Base-by-base conservation (phyloP, 2,888 invertebrate genomes). In the Cenopis cana region DNA sequence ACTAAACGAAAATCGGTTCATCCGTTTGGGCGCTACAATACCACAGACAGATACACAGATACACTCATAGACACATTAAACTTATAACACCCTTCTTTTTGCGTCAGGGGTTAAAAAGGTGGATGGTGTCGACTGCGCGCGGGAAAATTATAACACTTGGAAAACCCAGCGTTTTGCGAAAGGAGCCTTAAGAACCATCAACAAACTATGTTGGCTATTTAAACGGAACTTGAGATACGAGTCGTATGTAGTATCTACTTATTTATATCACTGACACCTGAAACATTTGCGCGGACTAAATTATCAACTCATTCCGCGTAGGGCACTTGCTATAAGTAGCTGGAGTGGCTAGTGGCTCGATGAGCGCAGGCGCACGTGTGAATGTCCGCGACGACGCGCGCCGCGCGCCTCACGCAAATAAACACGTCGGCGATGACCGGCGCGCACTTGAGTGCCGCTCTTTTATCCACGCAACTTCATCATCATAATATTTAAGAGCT, bases 331-430 rank as follows among this genome's bases (percentile, higher is more conserved):
- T 61, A 57, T 54, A 56, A 56, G 52, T 56, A 41, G 50, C 52
- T 49, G 61, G 46, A 49, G 68, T 50, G 77, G 79, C 80, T 77
- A 78, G 68, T 50, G 77, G 79, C 80, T 77, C 77, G 76, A 73
- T 74, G 73, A 69, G 70, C 70, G 73, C 74, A 68, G 68, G 79
- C 33, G 56, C 64, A 17, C 36, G 87, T 86, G 92, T 92, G 91
- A 93, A 91, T 84, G 92, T 79, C 91, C 92, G 85, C 84, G 75
- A 80, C 81, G 89, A 85, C 89, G 82, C 55, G 55, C 55, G 52
- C 4, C 57, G 56, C 89, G 91, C 90, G 89, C 88, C 89, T 82
- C 79, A 85, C 88, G 88, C 88, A 91, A 92, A 93, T 91, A 91
- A 89, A 89, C 77, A 81, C 78, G 75, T 77, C 79, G 74, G 38